Evolutionary conservation across 2,888 invertebrate genomes (phyloP).

Genomic region (Zygogramma bicolorata): DNA sequence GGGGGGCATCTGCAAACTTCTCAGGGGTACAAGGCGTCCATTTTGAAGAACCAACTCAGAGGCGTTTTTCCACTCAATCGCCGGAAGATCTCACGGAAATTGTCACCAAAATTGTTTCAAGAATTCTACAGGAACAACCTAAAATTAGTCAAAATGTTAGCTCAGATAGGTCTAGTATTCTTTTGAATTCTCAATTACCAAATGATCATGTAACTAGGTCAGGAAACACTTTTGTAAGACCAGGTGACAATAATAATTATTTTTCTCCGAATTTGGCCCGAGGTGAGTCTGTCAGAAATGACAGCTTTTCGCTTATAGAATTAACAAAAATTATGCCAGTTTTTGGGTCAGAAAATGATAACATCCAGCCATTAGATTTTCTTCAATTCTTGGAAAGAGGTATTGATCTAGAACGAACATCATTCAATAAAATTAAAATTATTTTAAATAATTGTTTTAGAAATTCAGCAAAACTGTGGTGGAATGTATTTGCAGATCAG

Average conservation of each 20-base stretch:
- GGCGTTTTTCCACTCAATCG: neutral
- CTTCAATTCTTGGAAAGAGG: too few relatives aligned
- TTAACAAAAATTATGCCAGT: neutral
- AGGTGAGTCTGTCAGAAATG: neutral
- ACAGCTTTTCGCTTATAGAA: neutral
- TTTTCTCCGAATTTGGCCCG: neutral
- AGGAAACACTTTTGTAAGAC: neutral
- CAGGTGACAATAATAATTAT: neutral
- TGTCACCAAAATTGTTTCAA: neutral
- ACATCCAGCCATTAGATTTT: too few relatives aligned
- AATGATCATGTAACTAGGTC: neutral
- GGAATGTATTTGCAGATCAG: neutral
- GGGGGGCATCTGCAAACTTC: neutral
- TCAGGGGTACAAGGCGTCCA: neutral
- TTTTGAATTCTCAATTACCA: neutral
- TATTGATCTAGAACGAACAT: too few relatives aligned
- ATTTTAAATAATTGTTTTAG: neutral
- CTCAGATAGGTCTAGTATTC: neutral
- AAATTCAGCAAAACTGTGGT: neutral
- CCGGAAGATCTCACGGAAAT: neutral
- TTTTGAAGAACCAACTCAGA: neutral
- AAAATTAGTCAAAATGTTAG: too few relatives aligned
- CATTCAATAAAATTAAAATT: too few relatives aligned
- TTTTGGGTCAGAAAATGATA: neutral
- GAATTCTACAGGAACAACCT: neutral